A percentile compares a stretch with the other conserved stretches of the same genome.
These are phyloP conservation scores for Epinephelus cyanopodus DNA, from an alignment of 2,113 vertebrate species.

Conservation along the genomic window DNA sequence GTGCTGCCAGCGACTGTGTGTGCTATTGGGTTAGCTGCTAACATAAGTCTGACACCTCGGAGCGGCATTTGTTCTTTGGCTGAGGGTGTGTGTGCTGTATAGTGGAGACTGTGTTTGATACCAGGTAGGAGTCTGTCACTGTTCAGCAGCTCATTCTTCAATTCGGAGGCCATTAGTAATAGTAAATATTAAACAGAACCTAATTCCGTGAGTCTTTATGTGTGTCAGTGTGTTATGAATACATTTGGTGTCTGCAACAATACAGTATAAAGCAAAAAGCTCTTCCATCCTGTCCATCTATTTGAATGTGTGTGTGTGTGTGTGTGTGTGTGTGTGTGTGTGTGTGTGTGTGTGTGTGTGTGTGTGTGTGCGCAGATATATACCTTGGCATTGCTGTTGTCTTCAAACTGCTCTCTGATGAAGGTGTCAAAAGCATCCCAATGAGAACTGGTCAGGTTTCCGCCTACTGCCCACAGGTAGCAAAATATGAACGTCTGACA, in stretches of 20 bases:
- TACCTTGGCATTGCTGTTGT: conserved; percentile 86
- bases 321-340: not conserved
- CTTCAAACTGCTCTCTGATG: conserved; percentile 86
- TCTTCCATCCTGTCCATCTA: not conserved
- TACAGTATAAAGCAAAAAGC: not conserved
- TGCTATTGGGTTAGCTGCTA: no score
- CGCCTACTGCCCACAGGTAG: conserved; percentile 87
- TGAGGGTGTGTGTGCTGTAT: no score
- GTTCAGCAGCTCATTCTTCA: no score
- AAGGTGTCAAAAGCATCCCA: conserved; percentile 88
- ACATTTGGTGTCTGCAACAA: not conserved
- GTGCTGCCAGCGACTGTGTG: no score
- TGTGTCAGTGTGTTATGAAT: not conserved
- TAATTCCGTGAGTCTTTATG: not conserved
- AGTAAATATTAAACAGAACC: no score
- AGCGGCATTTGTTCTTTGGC: no score
- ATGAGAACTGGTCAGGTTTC: conserved; percentile 84
- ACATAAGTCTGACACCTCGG: no score
- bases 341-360: not conserved
- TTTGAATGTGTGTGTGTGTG: not conserved
- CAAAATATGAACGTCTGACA: conserved; percentile 90
- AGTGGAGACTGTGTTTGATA: no score
- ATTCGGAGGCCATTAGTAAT: no score
- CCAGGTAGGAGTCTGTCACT: no score
- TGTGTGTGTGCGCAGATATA: not conserved